Conservation (phyloP, 2,888 invertebrate genomes). For the Helleia helle region DNA sequence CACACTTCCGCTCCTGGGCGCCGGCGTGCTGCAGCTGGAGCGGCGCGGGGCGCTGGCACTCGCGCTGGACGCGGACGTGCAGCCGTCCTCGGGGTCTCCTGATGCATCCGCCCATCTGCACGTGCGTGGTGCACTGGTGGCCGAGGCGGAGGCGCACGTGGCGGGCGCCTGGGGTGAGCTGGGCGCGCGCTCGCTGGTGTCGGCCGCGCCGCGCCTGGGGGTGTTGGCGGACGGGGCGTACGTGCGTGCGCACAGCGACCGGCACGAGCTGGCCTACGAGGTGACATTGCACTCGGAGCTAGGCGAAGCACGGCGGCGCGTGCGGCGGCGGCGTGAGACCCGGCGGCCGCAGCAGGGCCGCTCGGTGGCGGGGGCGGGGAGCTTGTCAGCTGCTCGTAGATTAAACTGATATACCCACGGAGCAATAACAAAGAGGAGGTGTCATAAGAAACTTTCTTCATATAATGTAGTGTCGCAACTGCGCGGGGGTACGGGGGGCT, state of each 20-base stretch:
- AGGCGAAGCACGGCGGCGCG: slow-evolving; percentile 14
- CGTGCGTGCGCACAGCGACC: slow-evolving; percentile 34
- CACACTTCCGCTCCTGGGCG: slow-evolving; percentile 20
- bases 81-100: slow-evolving; percentile 30
- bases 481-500: too few species aligned
- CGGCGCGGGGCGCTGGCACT: slow-evolving; percentile 19
- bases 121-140: slow-evolving; percentile 21
- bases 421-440: too few species aligned
- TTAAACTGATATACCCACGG: too few species aligned
- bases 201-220: slow-evolving; percentile 30
- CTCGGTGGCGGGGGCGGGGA: background rate
- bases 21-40: slow-evolving; percentile 21
- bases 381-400: background rate
- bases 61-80: slow-evolving; percentile 28
- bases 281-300: slow-evolving; percentile 14
- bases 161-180: slow-evolving; percentile 15
- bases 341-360: background rate
- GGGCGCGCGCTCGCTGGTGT: slow-evolving; percentile 17
- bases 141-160: slow-evolving; percentile 17
- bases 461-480: too few species aligned
- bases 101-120: slow-evolving; percentile 28
- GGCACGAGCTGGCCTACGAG: slow-evolving; percentile 13
- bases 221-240: slow-evolving; percentile 41
- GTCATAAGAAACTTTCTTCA: too few species aligned
- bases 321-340: slow-evolving; percentile 13